phyloP scores from a whole-genome alignment of 1,140 invertebrate species.

The Aphelinus atriplicis region DNA sequence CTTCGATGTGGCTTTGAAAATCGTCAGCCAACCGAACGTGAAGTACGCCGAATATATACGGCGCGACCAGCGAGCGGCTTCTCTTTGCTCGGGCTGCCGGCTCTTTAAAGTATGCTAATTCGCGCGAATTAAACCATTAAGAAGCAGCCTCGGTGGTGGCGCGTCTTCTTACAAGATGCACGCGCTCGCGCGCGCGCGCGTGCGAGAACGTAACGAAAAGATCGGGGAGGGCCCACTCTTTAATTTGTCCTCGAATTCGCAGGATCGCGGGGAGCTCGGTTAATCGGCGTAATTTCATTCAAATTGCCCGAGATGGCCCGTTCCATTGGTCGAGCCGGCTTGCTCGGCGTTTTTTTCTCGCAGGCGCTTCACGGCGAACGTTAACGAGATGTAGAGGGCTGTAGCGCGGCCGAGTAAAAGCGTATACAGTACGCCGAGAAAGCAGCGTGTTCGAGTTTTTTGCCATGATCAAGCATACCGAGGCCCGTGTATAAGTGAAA shows the following conservation, averaged over 20 bases:
- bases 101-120: slow-evolving; percentile 55
- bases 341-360: background rate
- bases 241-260: slow-evolving; percentile 37
- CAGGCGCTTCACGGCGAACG: too few species aligned
- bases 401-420: too few species aligned
- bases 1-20: too few species aligned
- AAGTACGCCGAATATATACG: too few species aligned
- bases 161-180: slow-evolving; percentile 44
- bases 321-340: slow-evolving; percentile 2
- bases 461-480: too few species aligned
- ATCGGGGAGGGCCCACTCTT: slow-evolving; percentile 14
- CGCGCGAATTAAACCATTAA: slow-evolving; percentile 56
- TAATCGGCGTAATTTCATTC: slow-evolving; percentile 40
- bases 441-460: too few species aligned
- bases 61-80: too few species aligned
- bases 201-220: background rate
- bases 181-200: slow-evolving; percentile 12
- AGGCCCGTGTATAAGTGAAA: too few species aligned
- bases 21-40: too few species aligned
- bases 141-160: slow-evolving; percentile 41
- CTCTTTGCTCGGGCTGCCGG: too few species aligned
- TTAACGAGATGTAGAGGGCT: too few species aligned
- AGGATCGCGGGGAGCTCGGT: background rate
- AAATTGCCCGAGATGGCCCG: slow-evolving; percentile 28
- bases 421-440: slow-evolving; percentile 34